Evolutionary conservation across 2,113 vertebrate species (phyloP).

Genomic region (Phyllostomus discolor): DNA sequence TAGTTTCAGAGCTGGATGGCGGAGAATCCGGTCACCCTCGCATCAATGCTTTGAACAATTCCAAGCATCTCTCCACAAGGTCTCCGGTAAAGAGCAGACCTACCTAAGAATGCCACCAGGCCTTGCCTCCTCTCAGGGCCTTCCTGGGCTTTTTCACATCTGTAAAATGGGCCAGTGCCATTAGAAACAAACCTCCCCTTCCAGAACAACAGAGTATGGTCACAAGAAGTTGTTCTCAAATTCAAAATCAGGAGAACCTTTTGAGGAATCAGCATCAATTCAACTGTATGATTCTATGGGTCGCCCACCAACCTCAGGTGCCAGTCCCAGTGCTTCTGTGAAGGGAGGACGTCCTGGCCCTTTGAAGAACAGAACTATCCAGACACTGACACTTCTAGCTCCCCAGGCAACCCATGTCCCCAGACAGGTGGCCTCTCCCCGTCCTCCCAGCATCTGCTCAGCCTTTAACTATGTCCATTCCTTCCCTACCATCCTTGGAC

Average conservation of each 20-base stretch:
- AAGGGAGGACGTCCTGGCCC: background rate
- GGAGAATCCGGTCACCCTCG: accelerated
- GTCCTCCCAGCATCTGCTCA: background rate
- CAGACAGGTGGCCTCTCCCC: background rate
- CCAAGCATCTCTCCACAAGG: background rate
- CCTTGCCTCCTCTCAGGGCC: background rate
- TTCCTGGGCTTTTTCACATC: background rate
- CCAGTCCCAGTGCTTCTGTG: background rate
- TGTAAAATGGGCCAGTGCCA: background rate
- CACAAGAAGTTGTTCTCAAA: background rate
- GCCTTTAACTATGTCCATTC: background rate
- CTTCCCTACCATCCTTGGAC: background rate
- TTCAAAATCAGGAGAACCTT: background rate
- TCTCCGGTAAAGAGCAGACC: background rate
- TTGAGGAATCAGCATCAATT: background rate
- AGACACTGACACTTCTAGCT: background rate
- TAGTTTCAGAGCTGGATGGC: background rate
- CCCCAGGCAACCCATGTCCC: background rate
- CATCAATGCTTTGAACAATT: background rate
- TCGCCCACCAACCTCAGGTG: accelerated
- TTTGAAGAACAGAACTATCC: background rate
- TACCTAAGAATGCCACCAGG: background rate
- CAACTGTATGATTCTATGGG: background rate
- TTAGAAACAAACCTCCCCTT: background rate
- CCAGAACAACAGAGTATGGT: background rate